Evolutionary conservation across 2,888 invertebrate species (phyloP).

Genomic region (Lasioglossum pauxillum): DNA sequence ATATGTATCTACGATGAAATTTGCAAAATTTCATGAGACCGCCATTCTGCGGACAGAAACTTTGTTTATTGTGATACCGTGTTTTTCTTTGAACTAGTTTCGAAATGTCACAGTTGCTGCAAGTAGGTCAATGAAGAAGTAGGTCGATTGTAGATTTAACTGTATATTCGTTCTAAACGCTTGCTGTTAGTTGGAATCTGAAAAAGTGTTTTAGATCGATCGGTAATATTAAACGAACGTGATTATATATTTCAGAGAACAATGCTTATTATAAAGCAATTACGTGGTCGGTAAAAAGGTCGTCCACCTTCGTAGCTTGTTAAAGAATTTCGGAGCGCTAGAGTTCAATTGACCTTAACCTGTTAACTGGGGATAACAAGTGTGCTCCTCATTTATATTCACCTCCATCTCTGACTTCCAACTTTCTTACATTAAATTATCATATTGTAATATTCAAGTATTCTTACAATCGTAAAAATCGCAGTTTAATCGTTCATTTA

Average conservation of each 20-base stretch:
- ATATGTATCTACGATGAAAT: neutral
- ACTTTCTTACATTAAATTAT: neutral
- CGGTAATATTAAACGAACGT: neutral
- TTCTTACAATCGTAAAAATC: neutral
- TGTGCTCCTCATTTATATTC: neutral
- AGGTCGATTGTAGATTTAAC: neutral
- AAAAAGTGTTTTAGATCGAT: neutral
- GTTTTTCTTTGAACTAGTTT: slow-evolving; percentile 3
- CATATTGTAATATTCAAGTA: neutral
- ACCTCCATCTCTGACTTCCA: neutral
- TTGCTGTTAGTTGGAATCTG: neutral
- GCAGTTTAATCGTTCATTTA: neutral
- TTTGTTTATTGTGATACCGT: slow-evolving; percentile 4
- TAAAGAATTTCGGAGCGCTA: neutral
- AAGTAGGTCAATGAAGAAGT: slow-evolving; percentile 5
- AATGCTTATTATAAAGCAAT: neutral
- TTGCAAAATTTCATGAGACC: neutral
- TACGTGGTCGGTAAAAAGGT: neutral
- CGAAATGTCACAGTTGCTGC: neutral
- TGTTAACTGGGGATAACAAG: neutral
- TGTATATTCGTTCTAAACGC: neutral
- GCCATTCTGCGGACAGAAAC: neutral
- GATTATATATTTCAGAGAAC: neutral
- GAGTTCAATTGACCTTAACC: slow-evolving; percentile 7
- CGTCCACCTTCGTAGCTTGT: neutral